Evolutionary conservation across 2,797 vertebrate genomes (phyloP).

Genomic region (Capromys pilorides): DNA sequence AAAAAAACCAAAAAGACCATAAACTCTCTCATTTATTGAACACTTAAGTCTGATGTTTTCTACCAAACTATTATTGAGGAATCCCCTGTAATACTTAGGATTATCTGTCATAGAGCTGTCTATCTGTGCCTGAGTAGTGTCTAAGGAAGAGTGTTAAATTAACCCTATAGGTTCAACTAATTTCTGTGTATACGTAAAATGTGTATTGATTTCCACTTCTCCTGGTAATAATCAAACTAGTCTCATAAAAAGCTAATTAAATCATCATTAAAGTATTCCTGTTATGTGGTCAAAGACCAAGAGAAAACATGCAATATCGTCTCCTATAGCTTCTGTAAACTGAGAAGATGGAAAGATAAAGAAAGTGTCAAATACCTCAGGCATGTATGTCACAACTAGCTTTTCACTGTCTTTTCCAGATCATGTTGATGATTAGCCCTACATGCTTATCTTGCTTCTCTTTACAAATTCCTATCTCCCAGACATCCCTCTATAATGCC

Average conservation of each 20-base stretch:
- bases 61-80: conserved; percentile 34
- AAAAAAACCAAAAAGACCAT: too few species aligned
- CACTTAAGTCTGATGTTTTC: conserved; percentile 15
- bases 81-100: conserved; percentile 15
- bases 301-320: conserved; percentile 19
- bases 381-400: background rate
- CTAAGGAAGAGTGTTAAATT: conserved; percentile 34
- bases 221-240: conserved; percentile 42
- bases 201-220: conserved; percentile 42
- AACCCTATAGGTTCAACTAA: background rate
- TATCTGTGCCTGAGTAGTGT: background rate
- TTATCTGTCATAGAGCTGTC: background rate
- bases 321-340: conserved; percentile 29
- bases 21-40: conserved; percentile 36
- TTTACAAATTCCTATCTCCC: conserved; percentile 7
- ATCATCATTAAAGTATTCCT: conserved; percentile 32
- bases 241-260: conserved; percentile 31
- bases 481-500: background rate
- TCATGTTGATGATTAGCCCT: conserved; percentile 26
- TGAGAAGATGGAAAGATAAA: conserved; percentile 12
- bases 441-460: background rate
- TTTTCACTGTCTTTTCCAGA: conserved; percentile 19
- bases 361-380: background rate
- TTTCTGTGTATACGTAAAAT: background rate
- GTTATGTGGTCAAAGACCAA: conserved; percentile 35